These are phyloP conservation scores for Caenorhabditis drosophilae DNA, from an alignment of 2,888 invertebrate species.

Conservation along the genomic window DNA sequence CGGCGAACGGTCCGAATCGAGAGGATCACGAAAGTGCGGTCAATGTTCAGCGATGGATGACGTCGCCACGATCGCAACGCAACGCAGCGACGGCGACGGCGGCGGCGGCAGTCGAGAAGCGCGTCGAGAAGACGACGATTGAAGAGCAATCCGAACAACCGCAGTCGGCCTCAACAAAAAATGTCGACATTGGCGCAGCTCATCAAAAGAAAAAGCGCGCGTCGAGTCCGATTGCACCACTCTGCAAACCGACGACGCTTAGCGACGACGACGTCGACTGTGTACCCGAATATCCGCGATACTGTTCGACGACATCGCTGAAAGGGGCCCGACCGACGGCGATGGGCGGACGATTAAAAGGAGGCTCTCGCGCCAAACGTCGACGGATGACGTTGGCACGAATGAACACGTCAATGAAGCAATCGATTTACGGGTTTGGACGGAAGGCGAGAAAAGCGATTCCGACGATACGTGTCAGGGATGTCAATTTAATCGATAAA, in stretches of 20 bases:
- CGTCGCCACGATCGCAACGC: too few species aligned
- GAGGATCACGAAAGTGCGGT: constrained; percentile 51
- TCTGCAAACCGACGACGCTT: constrained; percentile 19
- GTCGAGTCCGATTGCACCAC: constrained; percentile 40
- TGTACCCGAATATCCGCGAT: constrained; percentile 48
- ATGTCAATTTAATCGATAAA: constrained; percentile 96
- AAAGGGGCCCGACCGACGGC: constrained; percentile 34
- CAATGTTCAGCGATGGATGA: constrained; percentile 49
- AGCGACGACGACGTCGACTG: constrained; percentile 32
- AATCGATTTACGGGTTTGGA: constrained; percentile 37
- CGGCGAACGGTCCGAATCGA: constrained; percentile 42
- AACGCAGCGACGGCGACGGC: constrained; percentile 28
- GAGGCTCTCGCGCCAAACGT: too few species aligned
- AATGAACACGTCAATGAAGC: constrained; percentile 43
- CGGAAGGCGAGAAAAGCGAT: constrained; percentile 42
- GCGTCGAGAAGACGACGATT: constrained; percentile 28
- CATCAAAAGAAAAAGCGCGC: constrained; percentile 26
- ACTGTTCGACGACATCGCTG: constrained; percentile 36
- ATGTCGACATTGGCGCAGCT: constrained; percentile 1
- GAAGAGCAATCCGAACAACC: constrained; percentile 19
- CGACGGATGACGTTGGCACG: constrained; percentile 42
- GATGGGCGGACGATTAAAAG: too few species aligned
- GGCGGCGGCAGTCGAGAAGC: constrained; percentile 19
- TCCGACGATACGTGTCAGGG: constrained; percentile 75
- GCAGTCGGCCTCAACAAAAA: not conserved